phyloP scores from a whole-genome alignment of 2,797 vertebrate genomes.

The Alosa sapidissima region DNA sequence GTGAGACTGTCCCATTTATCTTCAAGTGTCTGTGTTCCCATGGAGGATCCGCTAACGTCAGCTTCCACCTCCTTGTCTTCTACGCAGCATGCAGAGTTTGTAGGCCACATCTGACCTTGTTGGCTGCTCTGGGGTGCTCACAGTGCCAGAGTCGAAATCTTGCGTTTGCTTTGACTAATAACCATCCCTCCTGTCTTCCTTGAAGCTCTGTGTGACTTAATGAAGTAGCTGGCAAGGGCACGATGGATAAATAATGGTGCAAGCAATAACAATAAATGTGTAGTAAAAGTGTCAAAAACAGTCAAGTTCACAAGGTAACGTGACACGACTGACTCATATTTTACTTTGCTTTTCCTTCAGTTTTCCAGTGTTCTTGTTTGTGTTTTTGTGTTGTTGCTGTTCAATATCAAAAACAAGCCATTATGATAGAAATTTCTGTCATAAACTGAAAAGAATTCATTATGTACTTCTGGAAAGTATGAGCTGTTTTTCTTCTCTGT shows the following conservation, averaged over 20 bases:
- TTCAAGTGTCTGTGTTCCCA: background rate
- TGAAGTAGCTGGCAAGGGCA: background rate
- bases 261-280: conserved; percentile 19
- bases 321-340: conserved; percentile 11
- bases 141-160: background rate
- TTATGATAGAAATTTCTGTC: background rate
- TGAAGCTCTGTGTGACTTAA: background rate
- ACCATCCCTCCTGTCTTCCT: conserved; percentile 1
- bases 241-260: background rate
- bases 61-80: background rate
- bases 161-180: conserved; percentile 12
- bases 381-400: conserved; percentile 9
- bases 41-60: background rate
- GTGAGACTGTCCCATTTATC: conserved; percentile 21
- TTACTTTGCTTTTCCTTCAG: background rate
- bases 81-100: background rate
- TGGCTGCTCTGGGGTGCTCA: background rate
- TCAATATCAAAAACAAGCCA: background rate
- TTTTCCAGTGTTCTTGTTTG: conserved; percentile 7
- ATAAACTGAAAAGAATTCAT: conserved; percentile 1
- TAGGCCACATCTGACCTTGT: background rate
- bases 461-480: background rate
- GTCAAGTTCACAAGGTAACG: conserved; percentile 2
- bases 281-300: conserved; percentile 7
- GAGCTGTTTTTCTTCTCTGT: background rate